Evolutionary conservation across 2,113 vertebrate species (phyloP).

Genomic region (Erythrocercus mccallii): DNA sequence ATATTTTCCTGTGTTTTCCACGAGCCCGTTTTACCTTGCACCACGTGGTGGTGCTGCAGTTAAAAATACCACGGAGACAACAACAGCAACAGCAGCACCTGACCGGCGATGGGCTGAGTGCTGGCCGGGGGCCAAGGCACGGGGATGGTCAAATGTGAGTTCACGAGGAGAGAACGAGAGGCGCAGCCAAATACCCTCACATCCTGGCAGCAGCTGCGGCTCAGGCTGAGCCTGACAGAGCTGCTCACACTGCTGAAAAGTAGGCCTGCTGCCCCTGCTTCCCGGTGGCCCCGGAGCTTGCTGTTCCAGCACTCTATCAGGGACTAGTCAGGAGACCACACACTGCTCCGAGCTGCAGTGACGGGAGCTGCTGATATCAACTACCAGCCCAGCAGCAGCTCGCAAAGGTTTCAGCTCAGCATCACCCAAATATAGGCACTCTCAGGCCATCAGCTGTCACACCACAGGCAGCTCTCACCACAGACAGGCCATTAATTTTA

Average conservation of each 20-base stretch:
- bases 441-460: not conserved
- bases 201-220: not conserved
- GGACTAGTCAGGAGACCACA: not conserved
- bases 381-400: not conserved
- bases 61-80: not conserved
- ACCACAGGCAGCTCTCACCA: not conserved
- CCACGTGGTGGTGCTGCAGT: slow-evolving; percentile 55
- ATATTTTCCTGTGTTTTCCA: not conserved
- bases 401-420: not conserved
- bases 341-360: not conserved
- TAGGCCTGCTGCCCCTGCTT: fast-evolving
- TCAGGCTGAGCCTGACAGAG: not conserved
- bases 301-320: not conserved
- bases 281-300: fast-evolving
- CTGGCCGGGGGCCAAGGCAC: not conserved
- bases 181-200: not conserved
- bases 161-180: not conserved
- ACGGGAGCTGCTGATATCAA: not conserved
- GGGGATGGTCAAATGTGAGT: not conserved
- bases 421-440: not conserved
- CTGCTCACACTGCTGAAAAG: not conserved
- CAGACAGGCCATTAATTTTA: not conserved
- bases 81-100: not conserved
- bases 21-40: not conserved
- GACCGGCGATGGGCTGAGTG: not conserved